Evolutionary conservation across 2,113 vertebrate species (phyloP).

Genomic region (Pycnonotus jocosus): DNA sequence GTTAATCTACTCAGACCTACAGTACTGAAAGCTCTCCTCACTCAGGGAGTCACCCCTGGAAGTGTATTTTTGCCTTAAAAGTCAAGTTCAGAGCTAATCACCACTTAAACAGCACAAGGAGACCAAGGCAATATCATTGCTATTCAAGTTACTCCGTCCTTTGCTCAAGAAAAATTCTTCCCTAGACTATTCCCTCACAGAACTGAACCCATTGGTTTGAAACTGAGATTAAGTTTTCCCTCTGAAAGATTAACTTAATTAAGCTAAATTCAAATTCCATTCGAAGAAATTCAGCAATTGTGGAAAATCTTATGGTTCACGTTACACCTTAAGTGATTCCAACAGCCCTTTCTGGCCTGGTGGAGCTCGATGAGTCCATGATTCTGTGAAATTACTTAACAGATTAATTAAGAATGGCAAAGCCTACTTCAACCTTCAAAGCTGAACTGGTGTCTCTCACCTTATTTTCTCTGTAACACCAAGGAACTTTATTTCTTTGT

Average conservation of each 20-base stretch:
- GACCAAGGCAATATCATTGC: not conserved
- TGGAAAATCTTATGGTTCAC: not conserved
- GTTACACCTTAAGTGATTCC: not conserved
- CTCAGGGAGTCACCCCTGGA: not conserved
- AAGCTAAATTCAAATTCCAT: not conserved
- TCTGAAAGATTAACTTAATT: not conserved
- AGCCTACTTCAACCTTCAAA: not conserved
- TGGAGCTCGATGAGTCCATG: not conserved
- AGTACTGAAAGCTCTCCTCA: not conserved
- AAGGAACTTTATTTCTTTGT: not conserved
- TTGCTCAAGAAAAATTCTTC: slow-evolving; percentile 6
- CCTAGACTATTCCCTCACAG: not conserved
- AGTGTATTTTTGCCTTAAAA: not conserved
- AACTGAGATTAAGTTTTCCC: not conserved
- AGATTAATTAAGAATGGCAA: not conserved
- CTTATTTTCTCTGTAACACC: not conserved
- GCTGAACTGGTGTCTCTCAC: not conserved
- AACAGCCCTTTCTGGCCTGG: not conserved
- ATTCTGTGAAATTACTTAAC: not conserved
- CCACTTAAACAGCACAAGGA: not conserved
- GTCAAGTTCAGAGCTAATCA: slow-evolving; percentile 22
- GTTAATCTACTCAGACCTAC: slow-evolving; percentile 35
- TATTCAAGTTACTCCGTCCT: not conserved
- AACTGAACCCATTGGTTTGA: not conserved
- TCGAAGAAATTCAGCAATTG: slow-evolving; percentile 3